Conservation (phyloP, 2,797 vertebrate genomes). For the Siniperca undulata region DNA sequence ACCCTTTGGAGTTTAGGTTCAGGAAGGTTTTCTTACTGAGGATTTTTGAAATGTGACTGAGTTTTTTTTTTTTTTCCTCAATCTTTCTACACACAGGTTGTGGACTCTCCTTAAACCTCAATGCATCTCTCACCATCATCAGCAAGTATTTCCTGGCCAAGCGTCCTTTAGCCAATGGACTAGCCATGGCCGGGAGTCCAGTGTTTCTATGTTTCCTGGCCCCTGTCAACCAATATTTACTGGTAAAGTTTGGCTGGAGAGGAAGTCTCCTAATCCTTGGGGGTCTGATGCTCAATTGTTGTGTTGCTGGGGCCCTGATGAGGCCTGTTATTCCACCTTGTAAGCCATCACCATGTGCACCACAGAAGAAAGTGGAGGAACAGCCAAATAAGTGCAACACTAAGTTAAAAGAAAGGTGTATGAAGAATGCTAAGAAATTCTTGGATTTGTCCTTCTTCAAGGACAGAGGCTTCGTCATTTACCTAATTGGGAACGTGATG, state of each 20-base stretch:
- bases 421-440: slow-evolving; percentile 76
- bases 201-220: slow-evolving; percentile 88
- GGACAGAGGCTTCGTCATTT: slow-evolving; percentile 89
- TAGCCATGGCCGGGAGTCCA: slow-evolving; percentile 89
- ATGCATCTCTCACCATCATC: slow-evolving; percentile 90
- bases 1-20: slow-evolving; percentile 56
- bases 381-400: not conserved
- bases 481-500: slow-evolving; percentile 87
- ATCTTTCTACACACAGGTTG: slow-evolving; percentile 81
- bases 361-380: slow-evolving; percentile 39
- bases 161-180: slow-evolving; percentile 88
- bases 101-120: slow-evolving; percentile 90
- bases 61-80: slow-evolving; percentile 6
- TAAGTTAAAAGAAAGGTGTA: slow-evolving; percentile 63
- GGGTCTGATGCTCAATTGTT: slow-evolving; percentile 88
- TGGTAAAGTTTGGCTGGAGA: slow-evolving; percentile 88
- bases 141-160: slow-evolving; percentile 88
- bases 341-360: not conserved
- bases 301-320: slow-evolving; percentile 90
- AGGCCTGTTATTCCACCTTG: slow-evolving; percentile 72
- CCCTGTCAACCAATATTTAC: slow-evolving; percentile 87
- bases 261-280: slow-evolving; percentile 90
- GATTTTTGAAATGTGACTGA: slow-evolving; percentile 44
- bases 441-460: slow-evolving; percentile 89
- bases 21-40: slow-evolving; percentile 39